A percentile compares a stretch with the other conserved stretches of the same genome.
These are phyloP conservation scores for Sinocyclocheilus rhinocerous DNA, from an alignment of 2,113 vertebrate genomes.

Conservation along the genomic window DNA sequence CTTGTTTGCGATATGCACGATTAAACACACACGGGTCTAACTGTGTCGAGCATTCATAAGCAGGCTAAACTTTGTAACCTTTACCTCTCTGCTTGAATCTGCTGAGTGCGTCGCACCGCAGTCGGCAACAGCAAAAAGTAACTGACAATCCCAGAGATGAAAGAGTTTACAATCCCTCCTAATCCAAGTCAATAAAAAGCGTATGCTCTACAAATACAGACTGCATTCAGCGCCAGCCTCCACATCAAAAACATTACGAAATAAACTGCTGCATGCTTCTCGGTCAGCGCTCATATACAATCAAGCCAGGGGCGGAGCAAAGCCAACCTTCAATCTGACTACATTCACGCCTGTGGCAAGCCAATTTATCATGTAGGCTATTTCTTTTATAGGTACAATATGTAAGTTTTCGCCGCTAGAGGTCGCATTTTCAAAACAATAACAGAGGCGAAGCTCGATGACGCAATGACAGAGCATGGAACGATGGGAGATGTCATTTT, in stretches of 20 bases:
- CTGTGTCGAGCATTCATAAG: background rate
- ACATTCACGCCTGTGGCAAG: conserved; percentile 5
- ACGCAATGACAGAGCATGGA: too few relatives aligned
- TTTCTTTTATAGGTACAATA: background rate
- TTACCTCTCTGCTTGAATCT: conserved; percentile 50
- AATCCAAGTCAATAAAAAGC: conserved; percentile 38
- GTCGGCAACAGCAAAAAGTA: conserved; percentile 30
- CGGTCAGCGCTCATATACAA: conserved; percentile 84
- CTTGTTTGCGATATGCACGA: background rate
- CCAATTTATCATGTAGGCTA: background rate
- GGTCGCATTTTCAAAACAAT: too few relatives aligned
- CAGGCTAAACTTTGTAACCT: conserved; percentile 33
- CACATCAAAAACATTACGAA: conserved; percentile 31
- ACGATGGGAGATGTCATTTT: too few relatives aligned
- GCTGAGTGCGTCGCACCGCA: conserved; percentile 36
- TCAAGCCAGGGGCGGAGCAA: conserved; percentile 82
- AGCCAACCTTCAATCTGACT: conserved; percentile 27
- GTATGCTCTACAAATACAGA: conserved; percentile 22
- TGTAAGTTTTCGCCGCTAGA: too few relatives aligned
- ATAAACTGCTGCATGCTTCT: conserved; percentile 64
- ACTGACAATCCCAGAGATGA: conserved; percentile 34
- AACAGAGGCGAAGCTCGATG: too few relatives aligned
- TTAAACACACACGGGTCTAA: background rate
- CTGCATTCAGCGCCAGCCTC: conserved; percentile 45
- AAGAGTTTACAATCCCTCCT: conserved; percentile 42